Base-by-base conservation (phyloP, 2,888 invertebrate species). In the Micoletzkya japonica region DNA sequence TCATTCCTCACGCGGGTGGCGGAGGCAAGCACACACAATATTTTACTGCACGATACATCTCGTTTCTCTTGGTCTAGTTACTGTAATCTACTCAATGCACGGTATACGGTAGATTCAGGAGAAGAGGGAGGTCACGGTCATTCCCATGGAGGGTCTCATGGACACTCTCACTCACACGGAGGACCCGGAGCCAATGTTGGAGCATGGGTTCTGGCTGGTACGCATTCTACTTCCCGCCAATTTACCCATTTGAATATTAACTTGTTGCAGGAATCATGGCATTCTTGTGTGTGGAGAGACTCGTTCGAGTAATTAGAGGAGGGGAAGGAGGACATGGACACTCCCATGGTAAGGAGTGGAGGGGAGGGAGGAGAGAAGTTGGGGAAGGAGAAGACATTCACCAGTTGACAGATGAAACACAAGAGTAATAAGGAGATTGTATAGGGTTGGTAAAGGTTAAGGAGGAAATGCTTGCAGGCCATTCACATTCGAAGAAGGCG, bases 1-100 rank as follows among this genome's bases (percentile, higher is more conserved):
- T 99, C 75, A 98, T 99, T 85, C 98, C 98, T 1, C 98, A 99
- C 87, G 95, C 98, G 14, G 59, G 91, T 36, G 89, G 89, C 77
- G 90, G 60, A 30, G 70, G 69, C 44, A 14, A 54, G 34, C 32
- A 28, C n/a, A n/a, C n/a, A n/a, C n/a, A n/a, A n/a, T n/a, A n/a
- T n/a, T n/a, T n/a, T n/a, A n/a, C n/a, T n/a, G n/a, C n/a, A n/a
- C n/a, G n/a, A n/a, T n/a, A n/a, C n/a, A n/a, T n/a, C n/a, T n/a
- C n/a, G n/a, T n/a, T n/a, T n/a, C n/a, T n/a, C n/a, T n/a, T n/a
- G n/a, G n/a, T n/a, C n/a, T n/a, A n/a, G 20, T 44, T n/a, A n/a
- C n/a, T n/a, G n/a, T 44, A 14, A 44, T 44, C 20, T 10, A 44
- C 20, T 44, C 10, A 44, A 44, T 44, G 20, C 20, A 20, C 20